phyloP scores from a whole-genome alignment of 92 coral and sea anemone genomes.

The Epizoanthus stellaris region DNA sequence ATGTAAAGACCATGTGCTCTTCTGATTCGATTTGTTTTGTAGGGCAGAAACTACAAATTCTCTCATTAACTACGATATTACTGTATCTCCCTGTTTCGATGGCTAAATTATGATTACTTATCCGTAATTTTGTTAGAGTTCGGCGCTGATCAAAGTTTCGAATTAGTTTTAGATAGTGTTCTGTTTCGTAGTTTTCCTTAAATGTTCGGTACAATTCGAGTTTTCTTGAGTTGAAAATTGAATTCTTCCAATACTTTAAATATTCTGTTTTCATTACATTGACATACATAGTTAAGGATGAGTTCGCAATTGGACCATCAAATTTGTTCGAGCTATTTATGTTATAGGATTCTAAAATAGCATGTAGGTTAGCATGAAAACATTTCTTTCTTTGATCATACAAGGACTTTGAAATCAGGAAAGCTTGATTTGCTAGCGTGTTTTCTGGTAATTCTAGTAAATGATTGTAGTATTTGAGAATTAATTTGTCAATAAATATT shows the following conservation, averaged over 20 bases:
- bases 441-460: slow-evolving; percentile 27
- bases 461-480: slow-evolving; percentile 36
- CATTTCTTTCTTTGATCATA: slow-evolving; percentile 15
- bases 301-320: background rate
- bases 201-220: slow-evolving; percentile 7
- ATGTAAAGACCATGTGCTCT: slow-evolving; percentile 30
- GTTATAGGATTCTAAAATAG: background rate
- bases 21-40: slow-evolving; percentile 16
- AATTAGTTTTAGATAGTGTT: slow-evolving; percentile 13
- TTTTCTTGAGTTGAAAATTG: slow-evolving; percentile 7
- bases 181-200: background rate
- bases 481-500: slow-evolving; percentile 25
- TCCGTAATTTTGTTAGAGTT: slow-evolving; percentile 19
- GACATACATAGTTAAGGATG: background rate
- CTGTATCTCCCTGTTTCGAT: slow-evolving; percentile 35
- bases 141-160: slow-evolving; percentile 24
- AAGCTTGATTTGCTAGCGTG: slow-evolving; percentile 44
- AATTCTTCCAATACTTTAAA: slow-evolving; percentile 23
- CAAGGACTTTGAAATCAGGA: slow-evolving; percentile 21
- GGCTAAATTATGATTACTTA: background rate
- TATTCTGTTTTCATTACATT: slow-evolving; percentile 16
- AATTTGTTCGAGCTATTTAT: background rate
- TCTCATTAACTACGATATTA: background rate
- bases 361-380: background rate
- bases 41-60: slow-evolving; percentile 12